Evolutionary conservation across 2,888 invertebrate species (phyloP), one percentile per base, ranked within the genome.

Genomic region (Heterodera filipjevi): DNA sequence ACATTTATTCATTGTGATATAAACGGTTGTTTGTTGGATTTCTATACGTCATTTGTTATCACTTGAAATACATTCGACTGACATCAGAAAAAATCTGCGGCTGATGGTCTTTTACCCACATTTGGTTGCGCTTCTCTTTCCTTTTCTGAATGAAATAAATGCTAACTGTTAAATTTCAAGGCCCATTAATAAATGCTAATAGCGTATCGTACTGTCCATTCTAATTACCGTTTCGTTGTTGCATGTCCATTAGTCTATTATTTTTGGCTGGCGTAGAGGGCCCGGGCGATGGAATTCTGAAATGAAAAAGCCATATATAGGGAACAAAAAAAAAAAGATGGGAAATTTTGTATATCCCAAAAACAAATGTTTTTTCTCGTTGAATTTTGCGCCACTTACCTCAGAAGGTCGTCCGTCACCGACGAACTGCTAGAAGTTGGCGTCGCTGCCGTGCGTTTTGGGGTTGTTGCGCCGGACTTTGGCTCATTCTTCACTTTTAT

Each of bases 401-500:
- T 59, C 27, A 59, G 59, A 5, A 59, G 59, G 27, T 59, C 59
- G 59, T 59, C 59, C 59, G 59, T 59, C 27, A 59, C 59, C 12
- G 59, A 59, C 10, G 27, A n/a, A 59, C 59, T 59, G 59, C 59
- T 59, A n/a, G 27, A 59, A 10, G 59, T n/a, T 27, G 59, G 27
- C 59, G 59, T 27, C 12, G 27, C 59, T 59, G 59, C 59, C 59
- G 59, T 27, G 1, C 59, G 59, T 59, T 59, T 35, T 10, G 74
- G 77, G 46, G 71, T 78, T 46, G 6, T 27, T 6, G 73, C 16
- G 19, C 78, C 71, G 6, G 80, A 71, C 33, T 49, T 77, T 8
- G 77, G 70, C 70, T 79, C 80, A 44, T 66, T 71, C 64, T 79
- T 79, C 27, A 78, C 70, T 44, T 79, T 79, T 22, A 79, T 44